Evolutionary conservation across 2,888 invertebrate genomes (phyloP).

Genomic region (Spisula subtruncata): DNA sequence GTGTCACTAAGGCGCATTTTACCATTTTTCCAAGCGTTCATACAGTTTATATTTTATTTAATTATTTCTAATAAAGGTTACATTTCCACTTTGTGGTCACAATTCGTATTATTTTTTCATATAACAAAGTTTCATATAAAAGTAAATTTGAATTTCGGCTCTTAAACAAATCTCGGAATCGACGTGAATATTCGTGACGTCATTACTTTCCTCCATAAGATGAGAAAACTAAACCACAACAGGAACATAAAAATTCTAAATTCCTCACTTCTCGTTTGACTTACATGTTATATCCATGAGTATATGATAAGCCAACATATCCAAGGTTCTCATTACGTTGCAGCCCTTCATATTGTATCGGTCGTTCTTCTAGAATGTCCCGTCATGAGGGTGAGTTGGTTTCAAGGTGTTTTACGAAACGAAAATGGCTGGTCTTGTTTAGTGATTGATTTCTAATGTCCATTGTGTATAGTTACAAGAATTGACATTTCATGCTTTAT

Average conservation of each 20-base stretch:
- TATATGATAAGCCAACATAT: background rate
- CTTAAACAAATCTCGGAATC: background rate
- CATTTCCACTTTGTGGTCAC: background rate
- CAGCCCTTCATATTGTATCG: slow-evolving; percentile 13
- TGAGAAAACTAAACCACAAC: slow-evolving; percentile 56
- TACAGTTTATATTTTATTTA: slow-evolving; percentile 18
- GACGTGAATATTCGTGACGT: slow-evolving; percentile 64
- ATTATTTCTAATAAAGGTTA: background rate
- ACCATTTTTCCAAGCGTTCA: background rate
- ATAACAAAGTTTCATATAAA: background rate
- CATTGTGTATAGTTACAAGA: background rate
- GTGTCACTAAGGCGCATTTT: background rate
- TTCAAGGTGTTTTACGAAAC: slow-evolving; percentile 63
- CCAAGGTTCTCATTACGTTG: background rate
- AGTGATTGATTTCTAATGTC: background rate
- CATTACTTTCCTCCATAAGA: slow-evolving; percentile 67
- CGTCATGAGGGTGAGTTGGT: slow-evolving; percentile 92
- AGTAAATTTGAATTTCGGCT: background rate
- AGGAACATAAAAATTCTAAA: slow-evolving; percentile 29
- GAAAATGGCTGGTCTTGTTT: slow-evolving; percentile 46
- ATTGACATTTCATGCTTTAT: background rate
- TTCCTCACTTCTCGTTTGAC: background rate
- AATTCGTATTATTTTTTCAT: background rate
- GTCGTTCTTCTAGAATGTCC: slow-evolving; percentile 91
- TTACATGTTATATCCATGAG: slow-evolving; percentile 4